These are phyloP conservation scores for Latrodectus elegans DNA, from an alignment of 2,888 invertebrate genomes.

Conservation along the genomic window DNA sequence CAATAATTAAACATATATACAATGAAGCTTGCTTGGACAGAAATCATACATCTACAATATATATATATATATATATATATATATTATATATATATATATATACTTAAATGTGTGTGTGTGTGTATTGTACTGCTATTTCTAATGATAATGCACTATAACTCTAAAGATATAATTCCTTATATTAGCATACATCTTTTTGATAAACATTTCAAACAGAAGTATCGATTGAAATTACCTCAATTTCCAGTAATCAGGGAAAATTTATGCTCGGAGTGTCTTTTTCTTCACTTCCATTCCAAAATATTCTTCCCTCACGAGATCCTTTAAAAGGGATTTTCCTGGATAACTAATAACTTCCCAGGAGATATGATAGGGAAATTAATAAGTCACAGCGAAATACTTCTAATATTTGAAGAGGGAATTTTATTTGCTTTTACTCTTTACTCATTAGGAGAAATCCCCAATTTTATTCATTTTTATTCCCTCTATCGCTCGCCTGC, in stretches of 20 bases:
- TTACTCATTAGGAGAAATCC: slow-evolving; percentile 60
- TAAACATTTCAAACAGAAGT: background rate
- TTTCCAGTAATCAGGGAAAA: background rate
- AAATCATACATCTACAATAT: no score
- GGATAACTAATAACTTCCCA: slow-evolving; percentile 53
- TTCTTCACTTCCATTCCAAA: slow-evolving; percentile 19
- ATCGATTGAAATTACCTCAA: background rate
- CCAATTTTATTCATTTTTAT: slow-evolving; percentile 54
- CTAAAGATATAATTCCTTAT: no score
- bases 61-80: no score
- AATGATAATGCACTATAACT: no score
- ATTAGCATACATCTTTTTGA: background rate
- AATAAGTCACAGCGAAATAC: slow-evolving; percentile 39
- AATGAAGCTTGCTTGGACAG: no score
- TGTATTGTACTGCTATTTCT: no score
- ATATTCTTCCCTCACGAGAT: slow-evolving; percentile 21
- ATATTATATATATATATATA: no score
- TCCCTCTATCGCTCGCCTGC: slow-evolving; percentile 13
- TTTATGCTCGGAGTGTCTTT: background rate
- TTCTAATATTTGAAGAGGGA: slow-evolving; percentile 24
- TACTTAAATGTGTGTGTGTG: no score
- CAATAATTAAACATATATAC: no score
- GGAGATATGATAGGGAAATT: slow-evolving; percentile 56
- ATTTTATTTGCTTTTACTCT: slow-evolving; percentile 50
- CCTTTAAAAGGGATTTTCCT: slow-evolving; percentile 46